Percentiles rank a stretch among this genome's conserved stretches.
Conservation (phyloP, 2,797 vertebrate genomes). For the Coregonus sp. region DNA sequence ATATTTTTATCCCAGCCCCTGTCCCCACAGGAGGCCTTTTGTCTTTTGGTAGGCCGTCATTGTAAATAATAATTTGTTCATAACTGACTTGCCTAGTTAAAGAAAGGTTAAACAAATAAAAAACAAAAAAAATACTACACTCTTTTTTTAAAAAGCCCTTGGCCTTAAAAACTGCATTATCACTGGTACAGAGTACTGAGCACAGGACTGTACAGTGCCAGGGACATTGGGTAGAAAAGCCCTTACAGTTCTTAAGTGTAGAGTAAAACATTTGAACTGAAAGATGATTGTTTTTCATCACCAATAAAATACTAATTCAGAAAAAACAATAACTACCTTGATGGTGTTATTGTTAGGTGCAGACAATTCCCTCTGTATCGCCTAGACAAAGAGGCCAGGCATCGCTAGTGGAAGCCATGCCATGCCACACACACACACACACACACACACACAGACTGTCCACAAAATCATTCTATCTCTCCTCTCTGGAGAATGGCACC, state of each 20-base stretch:
- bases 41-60: too few species aligned
- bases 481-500: slow-evolving; percentile 4
- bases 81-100: too few species aligned
- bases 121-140: background rate
- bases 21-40: too few species aligned
- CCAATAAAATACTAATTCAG: slow-evolving; percentile 30
- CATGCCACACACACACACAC: slow-evolving; percentile 28
- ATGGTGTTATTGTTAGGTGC: slow-evolving; percentile 22
- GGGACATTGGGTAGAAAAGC: background rate
- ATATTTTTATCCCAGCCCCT: too few species aligned
- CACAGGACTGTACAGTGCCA: background rate
- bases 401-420: slow-evolving; percentile 13
- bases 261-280: slow-evolving; percentile 10
- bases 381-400: slow-evolving; percentile 44
- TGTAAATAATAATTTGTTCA: too few species aligned
- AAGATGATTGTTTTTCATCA: slow-evolving; percentile 28
- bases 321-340: slow-evolving; percentile 6
- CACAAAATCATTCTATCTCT: slow-evolving; percentile 5
- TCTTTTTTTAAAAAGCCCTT: background rate
- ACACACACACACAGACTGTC: slow-evolving; percentile 42
- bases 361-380: slow-evolving; percentile 52
- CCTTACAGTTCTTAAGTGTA: too few species aligned
- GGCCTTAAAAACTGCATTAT: background rate
- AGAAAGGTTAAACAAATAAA: too few species aligned
- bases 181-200: background rate